Conservation (phyloP, 2,113 vertebrate genomes). For the Hepsetus odoe region DNA sequence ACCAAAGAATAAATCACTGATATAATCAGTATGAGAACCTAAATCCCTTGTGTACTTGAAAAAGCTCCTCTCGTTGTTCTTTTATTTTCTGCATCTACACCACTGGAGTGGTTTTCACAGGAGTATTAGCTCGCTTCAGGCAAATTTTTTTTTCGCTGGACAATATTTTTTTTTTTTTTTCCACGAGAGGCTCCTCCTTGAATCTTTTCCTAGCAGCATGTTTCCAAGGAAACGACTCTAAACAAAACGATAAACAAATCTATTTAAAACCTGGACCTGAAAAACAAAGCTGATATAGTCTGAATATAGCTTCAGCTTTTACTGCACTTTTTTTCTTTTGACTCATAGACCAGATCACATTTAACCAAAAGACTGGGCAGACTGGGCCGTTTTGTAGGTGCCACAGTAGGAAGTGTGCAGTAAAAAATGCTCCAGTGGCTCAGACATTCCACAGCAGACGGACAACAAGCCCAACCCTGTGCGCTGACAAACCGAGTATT, state of each 20-base stretch:
- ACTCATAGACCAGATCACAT: background rate
- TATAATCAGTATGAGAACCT: too few relatives aligned
- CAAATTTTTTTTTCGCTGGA: too few relatives aligned
- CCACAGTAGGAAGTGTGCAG: background rate
- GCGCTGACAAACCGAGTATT: slow-evolving; percentile 39
- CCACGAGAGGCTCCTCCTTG: background rate
- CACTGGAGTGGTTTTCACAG: too few relatives aligned
- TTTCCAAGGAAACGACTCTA: background rate
- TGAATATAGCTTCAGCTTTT: background rate
- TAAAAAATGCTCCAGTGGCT: slow-evolving; percentile 63
- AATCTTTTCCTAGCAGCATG: background rate
- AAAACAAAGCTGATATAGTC: too few relatives aligned
- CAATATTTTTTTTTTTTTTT: too few relatives aligned
- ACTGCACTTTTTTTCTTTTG: background rate
- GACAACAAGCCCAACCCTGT: slow-evolving; percentile 45
- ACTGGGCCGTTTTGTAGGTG: background rate
- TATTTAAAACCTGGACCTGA: background rate
- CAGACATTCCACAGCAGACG: slow-evolving; percentile 70
- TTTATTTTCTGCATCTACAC: too few relatives aligned
- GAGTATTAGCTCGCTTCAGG: too few relatives aligned
- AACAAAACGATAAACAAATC: background rate
- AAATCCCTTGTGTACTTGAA: too few relatives aligned
- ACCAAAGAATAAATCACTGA: too few relatives aligned
- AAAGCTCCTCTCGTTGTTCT: too few relatives aligned
- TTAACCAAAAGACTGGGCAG: background rate